phyloP scores from a whole-genome alignment of 2,888 invertebrate species.

The Tipula confusa region DNA sequence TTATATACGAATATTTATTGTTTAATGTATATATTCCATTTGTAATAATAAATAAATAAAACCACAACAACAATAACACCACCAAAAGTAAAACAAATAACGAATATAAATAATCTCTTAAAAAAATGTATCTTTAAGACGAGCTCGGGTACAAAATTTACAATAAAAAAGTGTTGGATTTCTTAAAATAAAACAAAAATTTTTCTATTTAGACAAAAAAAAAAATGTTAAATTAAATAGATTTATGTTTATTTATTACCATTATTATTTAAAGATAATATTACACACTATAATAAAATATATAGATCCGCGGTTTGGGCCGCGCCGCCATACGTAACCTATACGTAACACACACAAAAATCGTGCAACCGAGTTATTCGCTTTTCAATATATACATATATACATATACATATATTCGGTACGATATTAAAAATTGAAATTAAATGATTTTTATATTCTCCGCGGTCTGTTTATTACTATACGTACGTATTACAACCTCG shows the following conservation, averaged over 20 bases:
- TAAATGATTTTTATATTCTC: background rate
- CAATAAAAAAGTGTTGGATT: conserved; percentile 3
- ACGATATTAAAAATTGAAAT: background rate
- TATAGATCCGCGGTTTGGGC: background rate
- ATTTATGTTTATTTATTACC: conserved; percentile 1
- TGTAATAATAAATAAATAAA: conserved; percentile 25
- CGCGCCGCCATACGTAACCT: background rate
- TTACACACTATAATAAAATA: background rate
- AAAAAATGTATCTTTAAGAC: conserved; percentile 25
- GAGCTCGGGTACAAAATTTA: background rate
- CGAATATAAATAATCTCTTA: background rate
- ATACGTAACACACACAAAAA: background rate
- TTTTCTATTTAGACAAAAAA: background rate
- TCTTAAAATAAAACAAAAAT: background rate
- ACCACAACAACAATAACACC: background rate
- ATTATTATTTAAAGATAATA: background rate
- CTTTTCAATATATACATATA: background rate
- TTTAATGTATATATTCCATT: conserved; percentile 16
- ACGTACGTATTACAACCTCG: background rate
- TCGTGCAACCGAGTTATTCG: background rate
- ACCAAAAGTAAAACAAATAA: background rate
- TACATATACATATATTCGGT: background rate
- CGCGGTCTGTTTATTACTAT: background rate
- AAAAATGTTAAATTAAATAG: background rate
- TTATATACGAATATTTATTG: background rate